Base-by-base conservation (phyloP, 92 coral and sea anemone species). In the Meandrina meandrites region DNA sequence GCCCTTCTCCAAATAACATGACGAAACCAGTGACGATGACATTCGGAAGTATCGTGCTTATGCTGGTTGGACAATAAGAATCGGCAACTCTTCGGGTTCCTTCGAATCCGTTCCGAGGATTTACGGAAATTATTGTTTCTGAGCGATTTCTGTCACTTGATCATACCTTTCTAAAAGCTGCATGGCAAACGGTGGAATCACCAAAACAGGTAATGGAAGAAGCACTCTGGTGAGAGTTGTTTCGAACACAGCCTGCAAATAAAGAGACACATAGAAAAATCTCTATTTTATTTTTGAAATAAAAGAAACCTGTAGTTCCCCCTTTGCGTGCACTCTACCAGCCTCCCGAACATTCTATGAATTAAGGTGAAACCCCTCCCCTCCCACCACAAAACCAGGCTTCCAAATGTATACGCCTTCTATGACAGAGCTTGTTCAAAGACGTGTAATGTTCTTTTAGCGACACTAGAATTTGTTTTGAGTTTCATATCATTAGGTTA, bases 231-330 rank as follows among this genome's bases (percentile, higher is more conserved):
- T 97, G 12, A 97, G 66, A 13, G 98, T 92, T 28, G 99, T 97
- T 93, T 97, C 99, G 86, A 93, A 97, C 79, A 97, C 94, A 24
- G 98, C 98, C 98, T 96, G 81, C 47, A 48, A 76, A 18, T n/a
- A 68, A 73, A 73, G n/a, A 36, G 58, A n/a, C 28, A 68, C 37
- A 45, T 37, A 24, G 12, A 81, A 73, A 27, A 47, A 5, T 24
- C 8, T 22, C 28, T 15, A 19, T 27, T 12, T 7, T 22, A 47
- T 15, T n/a, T 32, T 12, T 76, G 16, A 30, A 18, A 56, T 57
- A 19, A 14, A 58, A 45, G 48, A 4, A 45, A 45, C 48, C 8
- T 3, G 48, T 45, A 45, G 4, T 45, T 45, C n/a, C n/a, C n/a
- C n/a, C n/a, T n/a, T n/a, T n/a, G n/a, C n/a, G n/a, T n/a, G n/a